Evolutionary conservation across 1,140 invertebrate genomes (phyloP), one percentile per base, ranked within the genome.

Genomic region (Mesaphorura yosii): DNA sequence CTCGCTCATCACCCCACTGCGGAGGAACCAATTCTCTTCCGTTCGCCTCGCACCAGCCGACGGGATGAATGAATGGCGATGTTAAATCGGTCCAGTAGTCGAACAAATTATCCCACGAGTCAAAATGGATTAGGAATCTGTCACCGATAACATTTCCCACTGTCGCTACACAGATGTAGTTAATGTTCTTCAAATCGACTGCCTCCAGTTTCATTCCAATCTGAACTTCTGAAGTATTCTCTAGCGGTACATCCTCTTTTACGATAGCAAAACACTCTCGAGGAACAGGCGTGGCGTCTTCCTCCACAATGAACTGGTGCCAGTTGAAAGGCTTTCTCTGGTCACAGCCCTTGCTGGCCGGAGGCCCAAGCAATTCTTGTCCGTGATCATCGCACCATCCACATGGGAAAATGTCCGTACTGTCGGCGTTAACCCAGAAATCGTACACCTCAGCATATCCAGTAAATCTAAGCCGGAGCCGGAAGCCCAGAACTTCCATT

Each of bases 161-260:
- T 23, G 84, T 86, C 1, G 74, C 73, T 3, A 74, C 74, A 51
- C 74, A 65, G 38, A 62, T 51, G 31, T 85, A 68, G 0, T 78
- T 78, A 7, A 82, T 82, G 69, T 94, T 89, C 66, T 89, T 90
- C 29, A 84, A 78, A 70, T 97, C 91, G 39, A 94, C 87, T 7
- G 92, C 91, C 72, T 97, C 93, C 23, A 97, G 69, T 70, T 95
- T 95, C 87, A 89, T 89, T 28, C 88, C 89, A 47, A 86, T 73
- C 37, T 81, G 75, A 67, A 93, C 92, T 17, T 78, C 78, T 68
- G 78, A 84, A 7, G 40, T 34, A 4, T 31, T 7, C 2, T 28
- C 19, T 26, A 31, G n/a, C 5, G 31, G 2, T 17, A 28, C 17
- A 5, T 54, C 51, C 37, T 68, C 68, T 52, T 68, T 71, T 72